Evolutionary conservation across 2,113 vertebrate genomes (phyloP).

Genomic region (Gymnobelideus leadbeateri): DNA sequence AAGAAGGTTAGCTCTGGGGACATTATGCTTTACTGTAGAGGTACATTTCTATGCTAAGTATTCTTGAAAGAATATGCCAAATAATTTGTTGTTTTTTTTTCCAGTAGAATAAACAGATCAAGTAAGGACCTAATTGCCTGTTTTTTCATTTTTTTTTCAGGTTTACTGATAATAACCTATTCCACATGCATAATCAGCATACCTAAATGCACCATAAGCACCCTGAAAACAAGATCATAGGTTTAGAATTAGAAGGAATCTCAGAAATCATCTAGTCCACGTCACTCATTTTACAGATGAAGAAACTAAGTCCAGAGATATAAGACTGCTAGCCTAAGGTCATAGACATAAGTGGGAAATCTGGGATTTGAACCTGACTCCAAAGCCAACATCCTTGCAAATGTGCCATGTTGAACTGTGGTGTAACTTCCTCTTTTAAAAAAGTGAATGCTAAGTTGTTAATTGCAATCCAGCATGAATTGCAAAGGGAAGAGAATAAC

Average conservation of each 20-base stretch:
- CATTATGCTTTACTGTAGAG: not conserved
- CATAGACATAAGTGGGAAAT: not conserved
- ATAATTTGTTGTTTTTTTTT: not conserved
- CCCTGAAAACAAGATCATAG: conserved; percentile 5
- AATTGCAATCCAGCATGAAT: not conserved
- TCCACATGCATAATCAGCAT: not conserved
- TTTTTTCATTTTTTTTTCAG: not conserved
- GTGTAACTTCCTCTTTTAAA: not conserved
- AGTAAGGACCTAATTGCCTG: not conserved
- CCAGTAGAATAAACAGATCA: not conserved
- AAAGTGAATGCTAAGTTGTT: conserved; percentile 4
- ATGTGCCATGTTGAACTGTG: not conserved
- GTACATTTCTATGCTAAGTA: not conserved
- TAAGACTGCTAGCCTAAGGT: not conserved
- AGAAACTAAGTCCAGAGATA: not conserved
- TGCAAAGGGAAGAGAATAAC: not conserved
- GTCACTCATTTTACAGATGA: not conserved
- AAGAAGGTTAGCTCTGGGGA: not conserved
- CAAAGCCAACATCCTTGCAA: not conserved
- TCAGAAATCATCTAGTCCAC: not conserved
- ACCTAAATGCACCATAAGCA: not conserved
- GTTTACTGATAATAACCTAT: not conserved
- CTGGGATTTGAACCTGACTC: not conserved
- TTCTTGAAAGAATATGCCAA: not conserved
- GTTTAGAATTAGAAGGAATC: not conserved